Evolutionary conservation across 1,140 invertebrate genomes (phyloP), one percentile per base, ranked within the genome.

Genomic region (Danaus plexippus): DNA sequence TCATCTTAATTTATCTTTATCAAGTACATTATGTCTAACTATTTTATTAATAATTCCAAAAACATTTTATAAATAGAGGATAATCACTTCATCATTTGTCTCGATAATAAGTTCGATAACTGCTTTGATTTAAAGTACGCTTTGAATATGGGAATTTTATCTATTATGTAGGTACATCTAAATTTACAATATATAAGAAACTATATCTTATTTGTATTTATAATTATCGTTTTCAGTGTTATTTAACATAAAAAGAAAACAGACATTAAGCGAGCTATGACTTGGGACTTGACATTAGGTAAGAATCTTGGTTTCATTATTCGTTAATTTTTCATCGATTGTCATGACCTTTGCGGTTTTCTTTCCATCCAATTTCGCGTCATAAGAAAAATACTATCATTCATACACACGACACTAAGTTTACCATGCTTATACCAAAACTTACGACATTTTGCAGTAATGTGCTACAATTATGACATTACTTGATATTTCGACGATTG

Each of bases 211-310:
- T 45, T 18, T 11, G 41, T 47, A 18, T 58, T 42, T 43, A 47
- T 44, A 7, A 0, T 44, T 41, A 47, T 57, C 44, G 43, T 40
- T 52, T n/a, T 8, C 47, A 42, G 8, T 18, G 41, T 45, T 40
- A 54, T 50, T 55, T 47, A 41, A 47, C 32, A 43, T 50, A 11
- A 55, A 13, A 52, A 13, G 40, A 42, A 42, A 45, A 2, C 1
- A n/a, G 9, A 32, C 7, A 3, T 32, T 32, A 32, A 32, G 22
- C 22, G 7, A 32, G 22, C 22, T 32, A 67, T 67, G 68, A 61
- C 62, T 22, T 71, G 68, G 68, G 68, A 71, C 13, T 45, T 71
- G 59, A 71, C 68, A 18, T 66, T 67, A 46, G 66, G 68, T 71
- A 61, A 68, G 61, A 45, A 60, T n/a, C 56, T 45, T 52, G 57